phyloP scores from a whole-genome alignment of 2,888 invertebrate species.

The Syritta pipiens region DNA sequence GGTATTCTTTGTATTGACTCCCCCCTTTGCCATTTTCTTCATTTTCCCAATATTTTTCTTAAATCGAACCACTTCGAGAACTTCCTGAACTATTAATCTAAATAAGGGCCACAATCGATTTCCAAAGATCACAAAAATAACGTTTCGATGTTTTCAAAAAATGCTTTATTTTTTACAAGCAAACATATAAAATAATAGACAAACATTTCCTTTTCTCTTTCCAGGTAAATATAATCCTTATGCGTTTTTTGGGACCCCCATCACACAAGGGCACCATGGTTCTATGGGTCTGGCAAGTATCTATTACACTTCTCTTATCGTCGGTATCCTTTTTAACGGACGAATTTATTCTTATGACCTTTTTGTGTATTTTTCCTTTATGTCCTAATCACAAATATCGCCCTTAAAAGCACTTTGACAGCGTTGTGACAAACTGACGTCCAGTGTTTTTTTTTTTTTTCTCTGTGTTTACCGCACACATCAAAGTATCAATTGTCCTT shows the following conservation, averaged over 20 bases:
- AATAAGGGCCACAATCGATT: too few species aligned
- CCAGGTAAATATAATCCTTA: constrained; percentile 37
- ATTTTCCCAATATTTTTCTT: too few species aligned
- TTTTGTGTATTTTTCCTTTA: not conserved
- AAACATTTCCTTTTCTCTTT: constrained; percentile 8
- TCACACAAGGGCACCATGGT: too few species aligned
- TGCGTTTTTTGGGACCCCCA: too few species aligned
- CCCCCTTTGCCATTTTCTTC: too few species aligned
- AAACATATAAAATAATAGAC: not conserved
- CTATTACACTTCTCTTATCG: not conserved
- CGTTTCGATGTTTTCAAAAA: too few species aligned
- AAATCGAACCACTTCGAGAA: too few species aligned
- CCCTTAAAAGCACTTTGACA: not conserved
- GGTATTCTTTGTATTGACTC: too few species aligned
- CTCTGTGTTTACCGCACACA: too few species aligned
- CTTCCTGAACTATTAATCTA: too few species aligned
- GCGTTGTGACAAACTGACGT: not conserved
- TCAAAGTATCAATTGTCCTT: constrained; percentile 1
- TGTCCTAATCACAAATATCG: not conserved
- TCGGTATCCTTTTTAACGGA: not conserved
- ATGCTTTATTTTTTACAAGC: too few species aligned
- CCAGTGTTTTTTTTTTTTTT: not conserved
- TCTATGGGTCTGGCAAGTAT: constrained; percentile 20
- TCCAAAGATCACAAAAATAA: too few species aligned
- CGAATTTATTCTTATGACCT: not conserved